Conservation (phyloP, 1,140 invertebrate species). For the Frieseomelitta varia region DNA sequence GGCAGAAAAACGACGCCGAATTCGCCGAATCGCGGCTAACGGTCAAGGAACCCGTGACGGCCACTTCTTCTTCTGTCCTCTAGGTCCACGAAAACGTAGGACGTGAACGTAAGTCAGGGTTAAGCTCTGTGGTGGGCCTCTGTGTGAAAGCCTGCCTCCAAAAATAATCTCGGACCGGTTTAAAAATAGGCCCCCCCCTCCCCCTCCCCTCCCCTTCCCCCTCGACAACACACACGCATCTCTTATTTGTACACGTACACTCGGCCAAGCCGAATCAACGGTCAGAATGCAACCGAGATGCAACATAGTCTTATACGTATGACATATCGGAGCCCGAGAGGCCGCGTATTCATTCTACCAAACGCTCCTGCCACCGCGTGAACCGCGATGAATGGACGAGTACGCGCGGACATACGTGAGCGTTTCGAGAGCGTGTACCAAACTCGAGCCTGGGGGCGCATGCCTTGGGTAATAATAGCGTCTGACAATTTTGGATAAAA, state of each 20-base stretch:
- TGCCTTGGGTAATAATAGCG: conserved; percentile 46
- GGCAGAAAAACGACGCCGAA: neutral
- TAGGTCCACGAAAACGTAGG: conserved; percentile 54
- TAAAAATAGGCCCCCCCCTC: conserved; percentile 72
- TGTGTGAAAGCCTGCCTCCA: conserved; percentile 68
- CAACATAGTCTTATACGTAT: conserved; percentile 41
- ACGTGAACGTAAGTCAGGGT: conserved; percentile 74
- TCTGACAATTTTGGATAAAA: conserved; percentile 37
- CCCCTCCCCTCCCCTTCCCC: neutral
- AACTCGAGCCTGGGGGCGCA: neutral
- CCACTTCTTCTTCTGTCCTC: conserved; percentile 22
- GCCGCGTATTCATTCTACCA: conserved; percentile 43
- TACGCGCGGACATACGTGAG: conserved; percentile 24
- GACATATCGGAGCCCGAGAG: conserved; percentile 36
- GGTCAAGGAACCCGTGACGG: neutral
- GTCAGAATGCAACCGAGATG: conserved; percentile 55
- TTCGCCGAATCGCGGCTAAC: conserved; percentile 12
- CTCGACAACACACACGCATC: conserved; percentile 40
- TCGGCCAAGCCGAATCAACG: conserved; percentile 29
- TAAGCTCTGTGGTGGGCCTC: conserved; percentile 66
- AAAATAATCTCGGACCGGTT: conserved; percentile 74
- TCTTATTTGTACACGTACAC: conserved; percentile 34
- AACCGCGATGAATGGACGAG: conserved; percentile 54
- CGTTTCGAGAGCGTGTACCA: neutral
- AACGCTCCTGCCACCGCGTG: conserved; percentile 20